Percentiles rank a stretch among this genome's conserved stretches.
phyloP scores from a whole-genome alignment of 37 sponge, comb jelly and placozoan species.

The Eunapius fragilis region DNA sequence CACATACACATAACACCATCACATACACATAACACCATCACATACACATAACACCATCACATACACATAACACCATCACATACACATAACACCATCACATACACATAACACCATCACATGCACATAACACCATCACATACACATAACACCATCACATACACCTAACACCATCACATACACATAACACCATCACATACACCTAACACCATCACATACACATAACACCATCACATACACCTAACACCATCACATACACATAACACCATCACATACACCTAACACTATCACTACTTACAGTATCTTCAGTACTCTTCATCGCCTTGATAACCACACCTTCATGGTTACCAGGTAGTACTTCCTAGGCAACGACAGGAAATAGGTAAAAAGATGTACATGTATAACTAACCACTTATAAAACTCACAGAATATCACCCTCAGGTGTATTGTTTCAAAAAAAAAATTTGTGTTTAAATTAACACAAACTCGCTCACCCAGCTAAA shows the following conservation, averaged over 20 bases:
- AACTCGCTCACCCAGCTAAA: too few relatives aligned
- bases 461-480: too few relatives aligned
- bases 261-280: not conserved
- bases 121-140: too few relatives aligned
- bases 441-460: not conserved
- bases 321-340: conserved; percentile 47
- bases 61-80: too few relatives aligned
- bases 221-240: not conserved
- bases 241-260: not conserved
- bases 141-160: not conserved
- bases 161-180: too few relatives aligned
- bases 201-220: not conserved
- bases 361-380: too few relatives aligned
- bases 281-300: conserved; percentile 43
- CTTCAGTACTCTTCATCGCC: conserved; percentile 65
- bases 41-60: not conserved
- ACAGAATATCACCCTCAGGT: too few relatives aligned
- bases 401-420: too few relatives aligned
- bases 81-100: not conserved
- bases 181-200: not conserved
- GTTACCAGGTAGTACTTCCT: conserved; percentile 39
- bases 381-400: too few relatives aligned
- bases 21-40: too few relatives aligned
- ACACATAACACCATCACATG: too few relatives aligned
- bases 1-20: not conserved